Evolutionary conservation across 2,888 invertebrate species (phyloP).

Genomic region (Eristalinus aeneus): DNA sequence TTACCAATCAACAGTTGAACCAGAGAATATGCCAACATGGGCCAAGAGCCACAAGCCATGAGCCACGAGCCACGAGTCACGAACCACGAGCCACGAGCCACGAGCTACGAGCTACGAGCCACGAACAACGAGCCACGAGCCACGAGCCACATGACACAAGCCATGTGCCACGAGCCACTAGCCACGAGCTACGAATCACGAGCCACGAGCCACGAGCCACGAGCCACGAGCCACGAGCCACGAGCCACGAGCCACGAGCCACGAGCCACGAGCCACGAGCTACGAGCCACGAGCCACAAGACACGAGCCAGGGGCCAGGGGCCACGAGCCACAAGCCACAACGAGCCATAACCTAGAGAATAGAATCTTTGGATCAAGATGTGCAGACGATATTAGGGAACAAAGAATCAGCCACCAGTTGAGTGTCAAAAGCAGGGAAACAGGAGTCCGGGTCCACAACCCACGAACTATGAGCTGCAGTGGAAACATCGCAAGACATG

Average conservation of each 20-base stretch:
- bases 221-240: background rate
- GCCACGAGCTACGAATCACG: background rate
- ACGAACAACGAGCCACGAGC: background rate
- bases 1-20: too few species aligned
- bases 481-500: too few species aligned
- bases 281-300: background rate
- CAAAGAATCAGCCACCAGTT: too few species aligned
- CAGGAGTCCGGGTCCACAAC: background rate
- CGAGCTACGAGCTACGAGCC: background rate
- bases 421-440: too few species aligned
- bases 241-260: background rate
- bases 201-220: background rate
- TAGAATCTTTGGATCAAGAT: too few species aligned
- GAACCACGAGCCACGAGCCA: background rate
- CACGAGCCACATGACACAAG: background rate
- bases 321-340: background rate
- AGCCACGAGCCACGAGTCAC: too few species aligned
- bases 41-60: too few species aligned
- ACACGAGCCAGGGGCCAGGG: background rate
- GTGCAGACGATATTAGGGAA: too few species aligned
- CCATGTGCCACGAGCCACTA: background rate
- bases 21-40: too few species aligned
- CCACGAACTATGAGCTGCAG: background rate
- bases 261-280: background rate
- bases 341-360: background rate